Base-by-base conservation (phyloP, 2,888 invertebrate genomes). In the Eupithecia vulgata region DNA sequence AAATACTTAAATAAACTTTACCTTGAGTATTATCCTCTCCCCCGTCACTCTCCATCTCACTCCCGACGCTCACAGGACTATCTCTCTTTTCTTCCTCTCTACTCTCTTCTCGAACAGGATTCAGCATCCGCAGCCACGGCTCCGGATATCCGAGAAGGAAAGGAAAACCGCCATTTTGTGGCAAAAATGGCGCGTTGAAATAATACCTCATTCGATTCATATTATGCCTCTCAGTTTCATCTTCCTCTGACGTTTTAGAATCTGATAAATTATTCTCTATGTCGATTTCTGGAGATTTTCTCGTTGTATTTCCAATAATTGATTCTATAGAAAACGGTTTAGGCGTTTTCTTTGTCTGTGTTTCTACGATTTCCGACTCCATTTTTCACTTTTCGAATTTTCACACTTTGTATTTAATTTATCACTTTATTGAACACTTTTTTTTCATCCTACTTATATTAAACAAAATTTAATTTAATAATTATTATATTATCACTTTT, bases 321-420 rank as follows among this genome's bases (percentile, higher is more conserved):
- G 96, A 96, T 86, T 96, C 96, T 65, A 96, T 96, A 0, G 96
- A 95, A 85, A 96, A 96, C 1, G 96, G 95, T 80, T 95, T 95
- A 5, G 96, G 96, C 68, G 93, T 92, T 81, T 88, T 93, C 73
- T 91, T 91, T 0, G 67, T 68, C 35, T 69, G 71, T 48, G 90
- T 90, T 76, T 90, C 90, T 2, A 79, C 80, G 42, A 91, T 81
- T 82, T 92, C 89, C 0, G 91, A 90, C 76, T 93, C 92, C 94
- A 88, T 87, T 70, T 52, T 59, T 71, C 71, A 66, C 73, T 67
- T 35, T 69, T 68, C 57, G 48, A 37, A 7, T 34, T 37, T 37
- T 37, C 17, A 37, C 61, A 59, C 70, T 70, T 42, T 45, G 37
- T 10, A 7, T 40, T 40, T 15, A 17, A 17, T 34, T 59, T 13